Evolutionary conservation across 2,888 invertebrate genomes (phyloP), one percentile per base, ranked within the genome.

Genomic region (Agrotis segetum): DNA sequence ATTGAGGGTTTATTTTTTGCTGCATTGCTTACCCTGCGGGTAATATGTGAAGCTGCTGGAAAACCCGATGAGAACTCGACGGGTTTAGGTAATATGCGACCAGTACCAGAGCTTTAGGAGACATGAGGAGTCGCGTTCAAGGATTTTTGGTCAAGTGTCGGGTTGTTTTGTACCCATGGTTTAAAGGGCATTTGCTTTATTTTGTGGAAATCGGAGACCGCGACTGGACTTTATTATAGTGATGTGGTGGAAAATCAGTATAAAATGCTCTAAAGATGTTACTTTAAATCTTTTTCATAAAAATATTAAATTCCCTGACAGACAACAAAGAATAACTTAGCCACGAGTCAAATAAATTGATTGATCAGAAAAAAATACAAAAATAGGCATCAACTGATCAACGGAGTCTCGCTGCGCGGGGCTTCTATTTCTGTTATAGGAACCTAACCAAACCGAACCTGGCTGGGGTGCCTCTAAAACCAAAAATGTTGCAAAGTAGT

Each of bases 91-190:
- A 84, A 77, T 79, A 59, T 74, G 71, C 53, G 49, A 47, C 50
- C 60, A 47, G 63, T 63, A 63, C 58, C 50, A 68, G 59, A 58
- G 53, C 55, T 56, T 56, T n/a, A 56, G n/a, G 60, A 19, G 65
- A 29, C 13, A 14, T 50, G 13, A 63, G 65, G 47, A 72, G 71
- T 50, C 64, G 29, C 67, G 67, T 63, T 66, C 55, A 52, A 71
- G 78, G 60, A 75, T 64, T 77, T 78, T 74, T 75, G 74, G 74
- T 71, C 78, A 74, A 79, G 78, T 79, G 63, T 60, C 5, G 14
- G 34, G 16, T 49, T 68, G 21, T 64, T 58, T 52, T 71, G 47
- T 24, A 24, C 40, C 16, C 47, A 34, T 55, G 46, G 24, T n/a
- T 21, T 49, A n/a, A 58, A 67, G 44, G 34, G 19, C 9, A 40